Base-by-base conservation (phyloP, 1,140 invertebrate species). In the Hormaphis cornu region DNA sequence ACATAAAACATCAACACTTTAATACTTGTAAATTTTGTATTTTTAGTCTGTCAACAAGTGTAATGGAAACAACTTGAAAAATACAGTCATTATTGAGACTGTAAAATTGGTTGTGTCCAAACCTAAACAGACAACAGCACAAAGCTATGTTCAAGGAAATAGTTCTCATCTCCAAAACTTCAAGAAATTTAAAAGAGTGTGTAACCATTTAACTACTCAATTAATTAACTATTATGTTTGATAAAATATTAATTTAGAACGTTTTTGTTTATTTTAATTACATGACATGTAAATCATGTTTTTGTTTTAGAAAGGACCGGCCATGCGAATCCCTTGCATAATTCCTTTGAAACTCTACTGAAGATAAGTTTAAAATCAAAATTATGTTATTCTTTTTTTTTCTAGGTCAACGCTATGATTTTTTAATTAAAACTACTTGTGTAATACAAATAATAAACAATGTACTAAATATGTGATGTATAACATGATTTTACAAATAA, bases 181-280 rank as follows among this genome's bases (percentile, higher is more conserved):
- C 20, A 70, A 70, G 18, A 70, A 70, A 54, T 70, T 70, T 6
- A 70, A 59, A 26, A 70, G 46, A 22, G 69, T 70, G 50, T n/a
- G n/a, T n/a, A 22, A 16, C n/a, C 9, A 42, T 42, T 42, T n/a
- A n/a, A 42, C n/a, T n/a, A 42, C n/a, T 42, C n/a, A 42, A 9
- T 42, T n/a, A 10, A 10, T 42, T 42, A n/a, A 42, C 9, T 42
- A 9, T 10, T 42, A 10, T 42, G n/a, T 42, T n/a, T 42, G 9
- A 9, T 10, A n/a, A 42, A 10, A 42, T 42, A 10, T 10, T n/a
- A n/a, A n/a, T n/a, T n/a, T n/a, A n/a, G n/a, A n/a, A n/a, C n/a
- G n/a, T n/a, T n/a, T n/a, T n/a, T n/a, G n/a, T n/a, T n/a, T 6
- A 69, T 37, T 69, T 0, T 10, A 6, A 40, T 35, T 53, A 24